A percentile compares a stretch with the other conserved stretches of the same genome.
Conservation (phyloP, 1,140 invertebrate species). For the Leucophenga varia region DNA sequence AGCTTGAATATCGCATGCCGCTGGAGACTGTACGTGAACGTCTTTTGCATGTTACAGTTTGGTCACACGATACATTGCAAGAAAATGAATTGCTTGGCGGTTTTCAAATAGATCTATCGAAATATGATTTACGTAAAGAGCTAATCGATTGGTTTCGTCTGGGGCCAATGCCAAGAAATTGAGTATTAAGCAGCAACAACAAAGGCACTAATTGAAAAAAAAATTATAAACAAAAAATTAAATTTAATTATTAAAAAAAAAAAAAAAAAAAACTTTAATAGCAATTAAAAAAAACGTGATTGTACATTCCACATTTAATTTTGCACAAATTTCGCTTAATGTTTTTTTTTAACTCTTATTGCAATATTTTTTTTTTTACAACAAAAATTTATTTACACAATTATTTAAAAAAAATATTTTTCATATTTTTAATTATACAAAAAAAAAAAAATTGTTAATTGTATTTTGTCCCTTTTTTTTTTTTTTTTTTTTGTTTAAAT, state of each 20-base stretch:
- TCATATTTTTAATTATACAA: no score
- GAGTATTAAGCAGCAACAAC: slow-evolving; percentile 6
- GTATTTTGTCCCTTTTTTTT: no score
- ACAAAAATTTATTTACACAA: no score
- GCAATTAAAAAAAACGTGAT: slow-evolving; percentile 25
- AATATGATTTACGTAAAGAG: slow-evolving; percentile 75
- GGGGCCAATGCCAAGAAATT: slow-evolving; percentile 60
- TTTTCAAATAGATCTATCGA: slow-evolving; percentile 72
- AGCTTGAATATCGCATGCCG: slow-evolving; percentile 87
- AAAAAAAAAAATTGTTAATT: no score
- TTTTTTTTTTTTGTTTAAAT: no score
- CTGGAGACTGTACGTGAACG: slow-evolving; percentile 75
- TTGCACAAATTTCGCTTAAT: slow-evolving; percentile 8
- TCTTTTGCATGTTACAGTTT: slow-evolving; percentile 86
- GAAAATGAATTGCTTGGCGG: slow-evolving; percentile 95
- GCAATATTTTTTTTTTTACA: neutral
- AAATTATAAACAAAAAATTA: neutral
- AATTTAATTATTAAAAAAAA: no score
- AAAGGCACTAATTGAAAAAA: neutral
- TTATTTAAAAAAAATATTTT: no score
- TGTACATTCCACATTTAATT: slow-evolving; percentile 41
- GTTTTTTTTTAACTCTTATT: neutral
- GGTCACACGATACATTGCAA: slow-evolving; percentile 93
- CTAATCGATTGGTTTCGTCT: slow-evolving; percentile 78
- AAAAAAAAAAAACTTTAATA: no score